Percentiles rank a stretch among this genome's conserved stretches.
Conservation (phyloP, 2,888 invertebrate genomes). For the Axea sp. region DNA sequence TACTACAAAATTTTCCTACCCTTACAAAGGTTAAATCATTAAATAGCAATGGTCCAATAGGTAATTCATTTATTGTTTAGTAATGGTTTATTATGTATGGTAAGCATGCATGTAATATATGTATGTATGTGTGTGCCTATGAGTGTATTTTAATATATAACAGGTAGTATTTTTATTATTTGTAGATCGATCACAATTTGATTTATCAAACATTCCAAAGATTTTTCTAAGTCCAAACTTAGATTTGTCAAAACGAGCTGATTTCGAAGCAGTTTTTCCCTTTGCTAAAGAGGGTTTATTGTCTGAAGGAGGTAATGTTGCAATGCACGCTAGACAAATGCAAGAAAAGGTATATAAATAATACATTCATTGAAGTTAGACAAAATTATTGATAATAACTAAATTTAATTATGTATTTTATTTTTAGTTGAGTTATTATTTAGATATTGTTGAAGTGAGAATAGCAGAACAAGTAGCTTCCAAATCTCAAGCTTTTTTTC, state of each 20-base stretch:
- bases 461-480: constrained; percentile 95
- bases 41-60: constrained; percentile 66
- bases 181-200: constrained; percentile 79
- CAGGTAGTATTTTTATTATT: too few species aligned
- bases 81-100: too few species aligned
- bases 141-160: constrained; percentile 13
- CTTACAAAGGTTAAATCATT: constrained; percentile 78
- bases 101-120: too few species aligned
- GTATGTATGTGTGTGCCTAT: too few species aligned
- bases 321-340: constrained; percentile 81
- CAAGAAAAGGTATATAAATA: constrained; percentile 87
- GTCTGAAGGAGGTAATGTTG: constrained; percentile 79
- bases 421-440: constrained; percentile 89
- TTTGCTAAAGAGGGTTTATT: constrained; percentile 80
- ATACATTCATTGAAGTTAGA: too few species aligned
- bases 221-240: constrained; percentile 91
- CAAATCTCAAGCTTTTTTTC: constrained; percentile 98
- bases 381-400: constrained; percentile 23
- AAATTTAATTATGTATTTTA: not conserved
- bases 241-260: constrained; percentile 88
- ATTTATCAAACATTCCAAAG: constrained; percentile 87
- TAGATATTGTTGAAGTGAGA: constrained; percentile 96
- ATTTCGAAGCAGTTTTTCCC: constrained; percentile 92
- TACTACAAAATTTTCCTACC: constrained; percentile 79
- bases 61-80: too few species aligned